Evolutionary conservation across 2,113 vertebrate species (phyloP), one percentile per base, ranked within the genome.

Genomic region (Rhagologus leucostigma): DNA sequence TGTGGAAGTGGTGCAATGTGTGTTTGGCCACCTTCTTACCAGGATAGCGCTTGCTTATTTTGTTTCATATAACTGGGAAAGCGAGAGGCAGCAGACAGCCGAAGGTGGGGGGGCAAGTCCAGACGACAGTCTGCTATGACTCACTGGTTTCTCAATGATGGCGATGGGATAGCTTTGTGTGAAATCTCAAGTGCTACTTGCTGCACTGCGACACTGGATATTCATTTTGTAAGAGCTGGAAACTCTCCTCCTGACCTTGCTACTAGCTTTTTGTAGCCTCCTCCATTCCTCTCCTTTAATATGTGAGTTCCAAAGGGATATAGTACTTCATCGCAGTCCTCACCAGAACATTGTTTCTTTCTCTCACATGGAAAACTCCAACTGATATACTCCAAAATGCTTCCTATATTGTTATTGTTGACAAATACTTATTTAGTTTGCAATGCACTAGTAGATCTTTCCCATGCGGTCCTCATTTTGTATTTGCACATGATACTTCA

Each of bases 31-130:
- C 13, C 35, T 86, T 70, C 68, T 92, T 47, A 70, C 33, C 0
- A 0, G 71, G 68, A 74, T 13, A 55, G 55, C 1, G 20, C 39
- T 67, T 69, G 55, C 50, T 86, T 78, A 75, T 55, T 92, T 71
- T 77, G 30, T 83, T 90, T 82, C 30, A 39, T 59, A 42, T 22
- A 70, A 94, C 13, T 70, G 69, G 30, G 83, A 93, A 88, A 93
- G 52, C 46, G 94, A 59, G 37, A 80, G 64, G 57, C 70, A 71
- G 27, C 19, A 63, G 73, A 49, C 33, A 55, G 33, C 49, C 65
- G 22, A 33, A 80, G 24, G 2, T n/a, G 1, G 18, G 23, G 41
- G 24, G 46, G 32, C 26, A 77, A 77, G 47, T 56, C 50, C 59
- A 39, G 76, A 32, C 0, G 21, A 88, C 24, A 55, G 50, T 24